Conservation (phyloP, 2,888 invertebrate genomes). For the Pyrocoelia pectoralis region DNA sequence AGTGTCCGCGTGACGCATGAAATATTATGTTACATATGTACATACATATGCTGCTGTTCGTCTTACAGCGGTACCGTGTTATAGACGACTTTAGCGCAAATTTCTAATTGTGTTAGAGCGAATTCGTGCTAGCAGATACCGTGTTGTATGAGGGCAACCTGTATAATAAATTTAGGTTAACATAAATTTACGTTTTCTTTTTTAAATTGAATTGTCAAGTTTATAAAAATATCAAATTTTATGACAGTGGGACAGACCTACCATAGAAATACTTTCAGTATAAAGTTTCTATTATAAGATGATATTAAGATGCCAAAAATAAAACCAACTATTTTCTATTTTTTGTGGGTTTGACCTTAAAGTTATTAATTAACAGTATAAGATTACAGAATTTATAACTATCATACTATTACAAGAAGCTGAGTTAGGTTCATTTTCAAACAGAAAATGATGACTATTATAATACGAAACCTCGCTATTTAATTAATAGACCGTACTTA, state of each 20-base stretch:
- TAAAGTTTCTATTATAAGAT: background rate
- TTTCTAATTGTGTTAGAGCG: too few species aligned
- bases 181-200: background rate
- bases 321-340: background rate
- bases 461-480: background rate
- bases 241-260: background rate
- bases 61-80: too few species aligned
- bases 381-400: background rate
- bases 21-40: too few species aligned
- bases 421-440: background rate
- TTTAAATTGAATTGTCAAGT: conserved; percentile 1
- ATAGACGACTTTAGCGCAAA: too few species aligned
- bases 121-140: too few species aligned
- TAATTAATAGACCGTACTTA: background rate
- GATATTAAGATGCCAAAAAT: background rate
- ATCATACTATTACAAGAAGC: conserved; percentile 5
- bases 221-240: conserved; percentile 1
- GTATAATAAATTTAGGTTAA: background rate
- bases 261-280: background rate
- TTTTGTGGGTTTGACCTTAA: background rate
- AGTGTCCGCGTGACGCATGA: too few species aligned
- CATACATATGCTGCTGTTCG: too few species aligned
- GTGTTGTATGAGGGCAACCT: background rate
- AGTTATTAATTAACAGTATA: background rate
- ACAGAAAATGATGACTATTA: background rate